Conservation (phyloP, 2,797 vertebrate genomes). For the Hoplostethus mediterraneus region DNA sequence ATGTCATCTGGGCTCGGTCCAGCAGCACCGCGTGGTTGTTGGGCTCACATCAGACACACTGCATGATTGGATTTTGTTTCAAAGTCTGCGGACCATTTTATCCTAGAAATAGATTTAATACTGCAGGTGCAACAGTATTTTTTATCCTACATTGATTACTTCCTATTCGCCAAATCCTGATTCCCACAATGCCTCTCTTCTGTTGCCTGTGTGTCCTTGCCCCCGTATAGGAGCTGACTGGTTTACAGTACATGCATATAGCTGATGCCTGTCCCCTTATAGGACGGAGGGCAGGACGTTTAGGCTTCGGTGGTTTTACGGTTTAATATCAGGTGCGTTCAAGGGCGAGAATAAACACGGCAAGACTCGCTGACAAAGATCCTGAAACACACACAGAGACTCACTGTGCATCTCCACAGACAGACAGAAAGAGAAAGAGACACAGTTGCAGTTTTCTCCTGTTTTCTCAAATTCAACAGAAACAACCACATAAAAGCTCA, state of each 20-base stretch:
- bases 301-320: constrained; percentile 27
- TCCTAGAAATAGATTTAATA: background rate
- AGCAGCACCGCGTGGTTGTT: background rate
- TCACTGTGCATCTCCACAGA: background rate
- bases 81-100: no score
- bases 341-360: constrained; percentile 27
- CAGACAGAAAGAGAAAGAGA: background rate
- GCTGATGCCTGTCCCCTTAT: background rate
- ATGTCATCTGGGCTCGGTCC: background rate
- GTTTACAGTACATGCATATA: background rate
- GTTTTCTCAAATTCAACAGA: no score
- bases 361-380: constrained; percentile 13
- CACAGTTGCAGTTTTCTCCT: no score
- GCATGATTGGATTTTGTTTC: no score
- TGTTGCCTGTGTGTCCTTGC: constrained; percentile 23
- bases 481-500: no score
- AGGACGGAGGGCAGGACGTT: constrained; percentile 21
- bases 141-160: background rate
- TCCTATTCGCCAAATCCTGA: background rate
- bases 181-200: constrained; percentile 2
- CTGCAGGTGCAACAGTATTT: background rate
- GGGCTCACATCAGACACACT: background rate
- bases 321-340: constrained; percentile 16
- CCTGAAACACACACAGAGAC: constrained; percentile 24
- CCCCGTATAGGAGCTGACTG: constrained; percentile 1